A percentile compares a stretch with the other conserved stretches of the same genome.
Evolutionary conservation across 2,113 vertebrate species (phyloP).

Genomic region (Phycodurus eques): DNA sequence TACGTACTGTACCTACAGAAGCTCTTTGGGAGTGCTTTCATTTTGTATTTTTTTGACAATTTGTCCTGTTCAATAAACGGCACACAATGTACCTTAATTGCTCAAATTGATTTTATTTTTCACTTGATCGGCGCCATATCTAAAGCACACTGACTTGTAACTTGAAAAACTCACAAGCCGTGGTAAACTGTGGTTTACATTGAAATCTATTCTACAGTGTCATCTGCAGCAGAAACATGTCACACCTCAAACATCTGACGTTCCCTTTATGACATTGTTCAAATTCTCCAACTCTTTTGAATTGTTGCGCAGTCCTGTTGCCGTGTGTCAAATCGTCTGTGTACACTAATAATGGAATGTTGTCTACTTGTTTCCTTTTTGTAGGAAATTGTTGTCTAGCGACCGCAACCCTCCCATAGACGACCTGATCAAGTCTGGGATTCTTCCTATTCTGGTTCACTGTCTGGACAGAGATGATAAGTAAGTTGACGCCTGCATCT

Average conservation of each 20-base stretch:
- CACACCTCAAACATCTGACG: background rate
- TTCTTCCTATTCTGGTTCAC: constrained; percentile 97
- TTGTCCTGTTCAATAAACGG: too few relatives aligned
- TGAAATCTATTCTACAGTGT: background rate
- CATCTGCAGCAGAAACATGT: background rate
- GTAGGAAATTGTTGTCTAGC: constrained; percentile 95
- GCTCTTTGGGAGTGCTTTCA: too few relatives aligned
- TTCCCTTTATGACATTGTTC: background rate
- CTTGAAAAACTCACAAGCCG: too few relatives aligned
- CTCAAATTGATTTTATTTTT: too few relatives aligned
- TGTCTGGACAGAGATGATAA: constrained; percentile 99
- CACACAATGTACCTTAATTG: too few relatives aligned
- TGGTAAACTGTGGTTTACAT: too few relatives aligned
- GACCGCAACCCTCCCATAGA: constrained; percentile 99
- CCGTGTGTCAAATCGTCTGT: background rate
- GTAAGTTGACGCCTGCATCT: constrained; percentile 71
- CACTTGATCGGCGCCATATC: too few relatives aligned
- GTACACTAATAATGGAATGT: constrained; percentile 13
- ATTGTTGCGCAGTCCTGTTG: background rate
- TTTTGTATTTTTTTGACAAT: too few relatives aligned
- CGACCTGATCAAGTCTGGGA: constrained; percentile 98
- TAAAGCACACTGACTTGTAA: too few relatives aligned
- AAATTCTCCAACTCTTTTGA: background rate
- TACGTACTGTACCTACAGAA: too few relatives aligned
- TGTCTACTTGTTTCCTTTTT: constrained; percentile 30